Percentiles rank a stretch among this genome's conserved stretches.
Evolutionary conservation across 2,113 vertebrate genomes (phyloP).

Genomic region (Anolis sagrei): DNA sequence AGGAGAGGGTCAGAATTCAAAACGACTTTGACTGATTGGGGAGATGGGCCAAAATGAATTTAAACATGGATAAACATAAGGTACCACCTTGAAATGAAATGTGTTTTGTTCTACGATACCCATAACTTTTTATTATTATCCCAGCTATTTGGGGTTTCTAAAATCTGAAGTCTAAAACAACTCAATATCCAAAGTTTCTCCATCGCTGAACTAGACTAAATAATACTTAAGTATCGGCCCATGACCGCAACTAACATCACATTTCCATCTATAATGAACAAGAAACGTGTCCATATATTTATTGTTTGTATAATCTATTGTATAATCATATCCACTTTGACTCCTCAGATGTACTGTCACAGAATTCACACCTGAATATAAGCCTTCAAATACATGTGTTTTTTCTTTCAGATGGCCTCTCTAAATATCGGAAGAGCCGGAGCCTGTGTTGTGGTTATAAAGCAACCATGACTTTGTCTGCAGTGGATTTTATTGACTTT

Average conservation of each 20-base stretch:
- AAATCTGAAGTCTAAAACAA: no score
- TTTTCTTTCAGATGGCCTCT: conserved; percentile 79
- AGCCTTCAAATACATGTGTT: conserved; percentile 27
- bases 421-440: conserved; percentile 84
- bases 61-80: no score
- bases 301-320: no score
- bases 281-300: background rate
- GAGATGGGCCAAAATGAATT: no score
- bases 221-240: no score
- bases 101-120: no score
- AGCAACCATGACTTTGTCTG: conserved; percentile 74
- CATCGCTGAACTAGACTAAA: background rate
- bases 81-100: no score
- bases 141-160: no score
- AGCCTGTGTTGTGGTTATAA: conserved; percentile 84
- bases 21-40: no score
- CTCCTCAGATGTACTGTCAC: background rate
- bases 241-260: background rate
- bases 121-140: no score
- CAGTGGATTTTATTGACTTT: conserved; percentile 64
- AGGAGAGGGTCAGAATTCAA: no score
- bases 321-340: background rate
- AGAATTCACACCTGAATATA: background rate
- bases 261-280: background rate
- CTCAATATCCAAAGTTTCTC: no score